Percentiles rank a stretch among this genome's conserved stretches.
These are phyloP conservation scores for Hirtodrosophila confusa DNA, from an alignment of 2,888 invertebrate species.

Conservation along the genomic window DNA sequence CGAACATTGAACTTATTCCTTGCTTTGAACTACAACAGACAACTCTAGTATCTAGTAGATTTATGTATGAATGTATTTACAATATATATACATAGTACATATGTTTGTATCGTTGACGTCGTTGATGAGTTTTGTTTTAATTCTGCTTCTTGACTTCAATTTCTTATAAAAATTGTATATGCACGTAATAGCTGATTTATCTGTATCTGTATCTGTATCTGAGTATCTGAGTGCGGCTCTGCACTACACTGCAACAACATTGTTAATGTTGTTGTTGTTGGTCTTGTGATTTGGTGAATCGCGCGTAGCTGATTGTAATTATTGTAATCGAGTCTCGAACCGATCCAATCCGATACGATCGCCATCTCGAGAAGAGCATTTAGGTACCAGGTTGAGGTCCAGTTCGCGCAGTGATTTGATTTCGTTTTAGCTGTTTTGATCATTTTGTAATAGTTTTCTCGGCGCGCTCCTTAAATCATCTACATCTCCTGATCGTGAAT, in stretches of 20 bases:
- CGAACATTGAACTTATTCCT: too few relatives aligned
- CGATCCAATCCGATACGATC: conserved; percentile 79
- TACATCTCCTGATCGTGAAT: conserved; percentile 35
- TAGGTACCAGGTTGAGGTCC: conserved; percentile 54
- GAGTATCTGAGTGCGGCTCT: conserved; percentile 20
- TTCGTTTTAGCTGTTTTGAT: conserved; percentile 68
- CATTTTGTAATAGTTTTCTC: conserved; percentile 76
- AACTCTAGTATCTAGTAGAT: conserved; percentile 1
- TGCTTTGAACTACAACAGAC: too few relatives aligned
- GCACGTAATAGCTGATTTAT: conserved; percentile 66
- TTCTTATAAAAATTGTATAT: conserved; percentile 76
- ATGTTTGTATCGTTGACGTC: conserved; percentile 38
- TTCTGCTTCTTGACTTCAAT: conserved; percentile 77
- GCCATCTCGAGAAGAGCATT: conserved; percentile 33
- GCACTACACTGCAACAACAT: conserved; percentile 24
- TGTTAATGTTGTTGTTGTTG: conserved; percentile 27
- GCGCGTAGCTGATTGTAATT: conserved; percentile 83
- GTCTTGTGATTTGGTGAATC: conserved; percentile 73
- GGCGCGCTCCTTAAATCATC: conserved; percentile 74
- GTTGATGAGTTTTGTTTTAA: conserved; percentile 80
- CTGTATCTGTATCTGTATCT: conserved; percentile 36
- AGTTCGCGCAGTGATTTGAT: conserved; percentile 73
- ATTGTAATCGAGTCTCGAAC: conserved; percentile 82
- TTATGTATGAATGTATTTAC: conserved; percentile 27
- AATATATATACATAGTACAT: conserved; percentile 4